phyloP scores from a whole-genome alignment of 2,797 vertebrate genomes.

The Emydoidea blandingii region DNA sequence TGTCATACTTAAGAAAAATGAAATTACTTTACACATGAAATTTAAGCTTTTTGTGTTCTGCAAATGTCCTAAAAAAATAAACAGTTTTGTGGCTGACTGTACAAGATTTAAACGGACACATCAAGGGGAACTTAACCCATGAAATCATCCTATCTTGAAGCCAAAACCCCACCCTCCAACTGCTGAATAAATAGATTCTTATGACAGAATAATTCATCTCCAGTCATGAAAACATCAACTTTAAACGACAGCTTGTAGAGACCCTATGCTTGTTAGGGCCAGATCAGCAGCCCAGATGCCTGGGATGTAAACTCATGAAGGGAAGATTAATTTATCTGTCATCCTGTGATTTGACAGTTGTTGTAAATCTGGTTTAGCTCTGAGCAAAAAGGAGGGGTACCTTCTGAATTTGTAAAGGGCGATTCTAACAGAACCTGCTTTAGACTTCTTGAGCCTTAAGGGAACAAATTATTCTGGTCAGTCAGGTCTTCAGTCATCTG shows the following conservation, averaged over 20 bases:
- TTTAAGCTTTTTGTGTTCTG: slow-evolving; percentile 1
- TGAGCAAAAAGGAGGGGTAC: slow-evolving; percentile 81
- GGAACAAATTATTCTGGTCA: slow-evolving; percentile 40
- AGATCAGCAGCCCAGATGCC: slow-evolving; percentile 91
- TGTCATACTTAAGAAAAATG: neutral
- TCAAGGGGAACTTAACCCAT: too few relatives aligned
- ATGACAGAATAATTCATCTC: slow-evolving; percentile 93
- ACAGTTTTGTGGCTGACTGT: slow-evolving; percentile 79
- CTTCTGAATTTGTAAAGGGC: slow-evolving; percentile 84
- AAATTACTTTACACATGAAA: neutral
- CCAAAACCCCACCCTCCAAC: slow-evolving; percentile 90
- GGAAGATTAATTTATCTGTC: slow-evolving; percentile 94
- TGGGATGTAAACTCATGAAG: slow-evolving; percentile 90
- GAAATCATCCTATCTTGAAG: too few relatives aligned
- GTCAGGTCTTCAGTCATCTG: slow-evolving; percentile 32
- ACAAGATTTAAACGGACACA: slow-evolving; percentile 88
- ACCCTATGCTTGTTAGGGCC: slow-evolving; percentile 91
- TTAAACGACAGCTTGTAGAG: slow-evolving; percentile 92
- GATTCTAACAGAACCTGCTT: slow-evolving; percentile 65
- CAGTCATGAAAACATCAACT: slow-evolving; percentile 95
- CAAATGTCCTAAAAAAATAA: slow-evolving; percentile 31
- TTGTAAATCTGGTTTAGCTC: slow-evolving; percentile 93
- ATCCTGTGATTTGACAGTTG: slow-evolving; percentile 90
- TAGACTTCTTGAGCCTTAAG: slow-evolving; percentile 46
- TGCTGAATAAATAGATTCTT: slow-evolving; percentile 95